Percentiles rank a stretch among this genome's conserved stretches.
Conservation (phyloP, 2,888 invertebrate genomes). For the Noctua comes region DNA sequence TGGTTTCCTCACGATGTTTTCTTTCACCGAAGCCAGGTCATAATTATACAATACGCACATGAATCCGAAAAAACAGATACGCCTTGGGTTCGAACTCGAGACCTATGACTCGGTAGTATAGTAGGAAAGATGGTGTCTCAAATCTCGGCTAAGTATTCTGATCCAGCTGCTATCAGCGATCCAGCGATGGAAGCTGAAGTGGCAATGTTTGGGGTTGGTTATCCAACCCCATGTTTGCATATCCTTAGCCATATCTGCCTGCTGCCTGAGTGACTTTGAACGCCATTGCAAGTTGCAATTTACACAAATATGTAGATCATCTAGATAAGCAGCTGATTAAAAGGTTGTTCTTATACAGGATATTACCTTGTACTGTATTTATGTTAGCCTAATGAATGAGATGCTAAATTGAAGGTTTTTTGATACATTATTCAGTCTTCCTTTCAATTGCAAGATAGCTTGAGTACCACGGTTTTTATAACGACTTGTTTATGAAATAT, state of each 20-base stretch:
- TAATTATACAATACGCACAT: too few species aligned
- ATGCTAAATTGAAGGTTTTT: slow-evolving; percentile 37
- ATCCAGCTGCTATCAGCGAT: neutral
- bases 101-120: too few species aligned
- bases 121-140: neutral
- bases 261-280: neutral
- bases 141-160: neutral
- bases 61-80: too few species aligned
- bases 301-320: slow-evolving; percentile 1
- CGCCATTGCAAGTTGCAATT: slow-evolving; percentile 3
- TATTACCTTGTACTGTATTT: slow-evolving; percentile 45
- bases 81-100: too few species aligned
- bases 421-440: slow-evolving; percentile 29
- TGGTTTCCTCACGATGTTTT: too few species aligned
- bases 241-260: neutral
- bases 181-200: too few species aligned
- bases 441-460: slow-evolving; percentile 29
- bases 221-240: neutral
- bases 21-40: too few species aligned
- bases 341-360: slow-evolving; percentile 44
- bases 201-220: too few species aligned
- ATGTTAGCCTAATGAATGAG: slow-evolving; percentile 24
- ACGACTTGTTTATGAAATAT: neutral
- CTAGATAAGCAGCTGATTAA: slow-evolving; percentile 3
- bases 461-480: slow-evolving; percentile 20